Base-by-base conservation (phyloP, 2,797 vertebrate species). In the Okamejei kenojei region DNA sequence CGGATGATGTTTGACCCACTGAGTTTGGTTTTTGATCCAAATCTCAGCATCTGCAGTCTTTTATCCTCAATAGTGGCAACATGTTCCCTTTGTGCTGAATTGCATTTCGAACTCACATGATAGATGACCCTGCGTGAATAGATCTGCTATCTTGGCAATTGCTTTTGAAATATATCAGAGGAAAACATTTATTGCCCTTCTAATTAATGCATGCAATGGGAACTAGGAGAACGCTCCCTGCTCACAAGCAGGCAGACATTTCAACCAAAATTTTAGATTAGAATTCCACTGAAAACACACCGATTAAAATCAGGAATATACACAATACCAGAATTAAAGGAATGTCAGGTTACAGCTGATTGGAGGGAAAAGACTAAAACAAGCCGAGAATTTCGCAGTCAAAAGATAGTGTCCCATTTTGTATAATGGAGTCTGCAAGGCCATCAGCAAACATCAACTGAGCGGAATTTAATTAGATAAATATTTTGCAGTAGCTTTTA, bases 381-480 rank as follows among this genome's bases (percentile, higher is more conserved):
- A 23, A 91, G 9, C 32, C n/a, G 38, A 76, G 90, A 88, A 88
- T 68, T 88, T 63, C 63, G 68, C 63, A 88, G n/a, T 54, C 90
- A 54, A 45, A n/a, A n/a, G 90, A 74, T n/a, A 54, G 82, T 86
- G 71, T 76, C 29, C 73, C 17, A 13, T 76, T 74, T 58, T 74
- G 21, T 74, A 71, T 11, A 54, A 10, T 23, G 29, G 1, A 71
- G 11, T 29, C 21, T 54, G 71, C 90, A 74, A 54, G 71, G 11
- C 9, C 71, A 91, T 1, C 35, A 54, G 68, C 90, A 92, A 74
- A 58, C 35, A 73, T 92, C 38, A 76, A 63, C 11, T 1, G 7
- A 76, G 23, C 23, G 29, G 21, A 7, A 76, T 92, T 92, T 45
- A 92, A 92, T 92, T 76, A 92, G 71, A 29, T 26, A 76, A 92